Evolutionary conservation across 2,888 invertebrate species (phyloP).

Genomic region (Morpho achilles): DNA sequence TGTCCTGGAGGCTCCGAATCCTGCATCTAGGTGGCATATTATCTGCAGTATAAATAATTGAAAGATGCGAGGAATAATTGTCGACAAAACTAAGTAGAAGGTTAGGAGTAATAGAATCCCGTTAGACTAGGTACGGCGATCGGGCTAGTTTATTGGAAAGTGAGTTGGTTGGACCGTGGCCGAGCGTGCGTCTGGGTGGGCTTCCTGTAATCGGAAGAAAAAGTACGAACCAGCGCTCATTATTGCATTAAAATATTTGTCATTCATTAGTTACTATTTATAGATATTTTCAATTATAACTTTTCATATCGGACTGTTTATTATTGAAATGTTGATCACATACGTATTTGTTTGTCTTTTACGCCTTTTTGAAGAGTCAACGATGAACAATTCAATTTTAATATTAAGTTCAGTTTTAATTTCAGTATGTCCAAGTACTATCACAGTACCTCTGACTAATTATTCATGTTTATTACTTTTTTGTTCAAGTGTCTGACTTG

Average conservation of each 20-base stretch:
- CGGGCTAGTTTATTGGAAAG: conserved; percentile 72
- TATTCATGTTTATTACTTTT: too few species aligned
- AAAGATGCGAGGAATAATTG: conserved; percentile 45
- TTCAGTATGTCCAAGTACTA: too few species aligned
- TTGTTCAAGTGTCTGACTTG: too few species aligned
- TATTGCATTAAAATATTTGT: conserved; percentile 10
- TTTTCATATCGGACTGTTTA: too few species aligned
- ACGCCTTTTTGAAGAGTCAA: too few species aligned
- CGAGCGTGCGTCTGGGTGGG: conserved; percentile 38
- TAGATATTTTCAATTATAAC: too few species aligned
- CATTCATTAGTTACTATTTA: neutral
- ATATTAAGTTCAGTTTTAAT: too few species aligned
- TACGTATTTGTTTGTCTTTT: too few species aligned
- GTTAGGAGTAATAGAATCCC: conserved; percentile 62
- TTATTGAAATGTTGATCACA: too few species aligned
- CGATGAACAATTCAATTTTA: too few species aligned
- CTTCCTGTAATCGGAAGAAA: conserved; percentile 48
- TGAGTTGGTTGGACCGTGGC: conserved; percentile 59
- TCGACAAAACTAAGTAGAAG: conserved; percentile 41
- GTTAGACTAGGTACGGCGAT: conserved; percentile 70
- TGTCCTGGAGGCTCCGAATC: too few species aligned
- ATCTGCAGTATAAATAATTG: conserved; percentile 17
- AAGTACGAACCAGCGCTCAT: conserved; percentile 22
- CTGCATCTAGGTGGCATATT: neutral
- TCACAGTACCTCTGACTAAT: too few species aligned